A percentile compares a stretch with the other conserved stretches of the same genome.
Evolutionary conservation across 2,113 vertebrate genomes (phyloP).

Genomic region (Phylloscopus whistleri): DNA sequence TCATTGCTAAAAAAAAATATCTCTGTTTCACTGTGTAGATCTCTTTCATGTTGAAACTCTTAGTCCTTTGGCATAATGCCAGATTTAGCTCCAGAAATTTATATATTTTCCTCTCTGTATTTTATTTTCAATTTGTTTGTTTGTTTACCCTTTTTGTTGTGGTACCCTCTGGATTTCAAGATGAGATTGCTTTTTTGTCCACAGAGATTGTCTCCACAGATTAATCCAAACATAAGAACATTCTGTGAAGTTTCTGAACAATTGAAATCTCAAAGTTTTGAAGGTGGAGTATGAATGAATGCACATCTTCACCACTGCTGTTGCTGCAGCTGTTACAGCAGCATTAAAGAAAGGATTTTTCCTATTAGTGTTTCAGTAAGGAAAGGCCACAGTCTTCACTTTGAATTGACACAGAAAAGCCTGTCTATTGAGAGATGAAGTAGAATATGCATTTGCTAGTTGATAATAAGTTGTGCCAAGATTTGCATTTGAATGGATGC

Average conservation of each 20-base stretch:
- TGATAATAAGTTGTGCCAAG: neutral
- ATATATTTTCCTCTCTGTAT: neutral
- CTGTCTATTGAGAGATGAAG: neutral
- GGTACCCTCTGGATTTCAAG: neutral
- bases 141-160: neutral
- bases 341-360: neutral
- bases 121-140: neutral
- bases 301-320: neutral
- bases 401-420: neutral
- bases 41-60: neutral
- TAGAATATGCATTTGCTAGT: neutral
- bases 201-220: neutral
- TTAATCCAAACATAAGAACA: neutral
- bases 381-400: neutral
- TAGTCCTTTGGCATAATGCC: neutral
- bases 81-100: neutral
- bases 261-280: neutral
- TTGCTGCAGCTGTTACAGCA: neutral
- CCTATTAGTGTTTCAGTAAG: neutral
- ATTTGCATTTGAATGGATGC: neutral
- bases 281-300: neutral
- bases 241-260: constrained; percentile 1
- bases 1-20: neutral
- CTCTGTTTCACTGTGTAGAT: neutral
- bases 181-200: constrained; percentile 23